Evolutionary conservation across 2,797 vertebrate genomes (phyloP).

Genomic region (Parauchenoglanis ngamensis): DNA sequence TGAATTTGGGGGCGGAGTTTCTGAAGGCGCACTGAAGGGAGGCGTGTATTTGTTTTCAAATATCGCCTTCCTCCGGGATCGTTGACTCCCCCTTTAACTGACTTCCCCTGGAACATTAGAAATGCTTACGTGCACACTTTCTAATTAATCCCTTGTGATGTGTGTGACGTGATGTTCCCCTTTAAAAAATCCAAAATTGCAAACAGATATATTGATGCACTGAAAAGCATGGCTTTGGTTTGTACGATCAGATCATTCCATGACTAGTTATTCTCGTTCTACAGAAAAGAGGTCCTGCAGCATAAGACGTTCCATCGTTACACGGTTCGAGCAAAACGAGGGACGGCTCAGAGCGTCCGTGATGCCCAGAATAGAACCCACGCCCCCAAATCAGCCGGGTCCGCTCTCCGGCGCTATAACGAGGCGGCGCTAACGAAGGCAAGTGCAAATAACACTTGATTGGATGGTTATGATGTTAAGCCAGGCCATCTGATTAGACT

Average conservation of each 20-base stretch:
- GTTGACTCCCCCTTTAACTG: too few relatives aligned
- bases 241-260: background rate
- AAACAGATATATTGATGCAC: background rate
- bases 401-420: slow-evolving; percentile 87
- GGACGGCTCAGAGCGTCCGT: slow-evolving; percentile 83
- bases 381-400: slow-evolving; percentile 84
- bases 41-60: too few relatives aligned
- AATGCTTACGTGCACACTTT: background rate
- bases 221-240: background rate
- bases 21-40: too few relatives aligned
- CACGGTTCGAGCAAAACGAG: slow-evolving; percentile 90
- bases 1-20: too few relatives aligned
- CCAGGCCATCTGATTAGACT: background rate
- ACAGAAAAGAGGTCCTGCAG: slow-evolving; percentile 82
- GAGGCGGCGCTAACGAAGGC: slow-evolving; percentile 86
- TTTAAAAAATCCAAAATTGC: background rate
- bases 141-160: background rate
- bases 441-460: background rate
- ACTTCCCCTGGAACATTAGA: background rate
- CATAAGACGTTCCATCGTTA: slow-evolving; percentile 98
- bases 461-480: background rate
- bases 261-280: background rate
- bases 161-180: background rate
- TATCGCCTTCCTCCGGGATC: too few relatives aligned
- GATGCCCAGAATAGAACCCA: slow-evolving; percentile 83